Evolutionary conservation across 2,113 vertebrate species (phyloP).

Genomic region (Tupaia chinensis): DNA sequence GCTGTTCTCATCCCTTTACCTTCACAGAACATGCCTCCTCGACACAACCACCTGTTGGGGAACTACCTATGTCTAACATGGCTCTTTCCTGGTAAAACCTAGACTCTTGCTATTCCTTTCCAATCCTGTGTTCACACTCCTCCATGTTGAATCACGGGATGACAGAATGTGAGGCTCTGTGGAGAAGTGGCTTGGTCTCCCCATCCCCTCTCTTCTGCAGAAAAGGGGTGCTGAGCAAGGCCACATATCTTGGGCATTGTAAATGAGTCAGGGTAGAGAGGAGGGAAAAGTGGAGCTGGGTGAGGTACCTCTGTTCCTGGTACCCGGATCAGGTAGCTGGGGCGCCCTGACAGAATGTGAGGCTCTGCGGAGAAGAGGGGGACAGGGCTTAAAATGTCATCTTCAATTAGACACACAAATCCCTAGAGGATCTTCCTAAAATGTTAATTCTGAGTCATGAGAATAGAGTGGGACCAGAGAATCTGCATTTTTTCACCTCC

Average conservation of each 20-base stretch:
- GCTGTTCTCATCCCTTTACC: too few relatives aligned
- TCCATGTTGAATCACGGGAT: neutral
- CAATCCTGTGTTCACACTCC: neutral
- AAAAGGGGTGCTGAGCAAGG: too few relatives aligned
- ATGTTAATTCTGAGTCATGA: neutral
- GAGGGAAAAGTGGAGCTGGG: too few relatives aligned
- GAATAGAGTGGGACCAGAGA: neutral
- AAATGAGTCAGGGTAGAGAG: too few relatives aligned
- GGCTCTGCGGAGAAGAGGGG: too few relatives aligned
- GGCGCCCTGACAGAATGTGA: too few relatives aligned
- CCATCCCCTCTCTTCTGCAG: too few relatives aligned
- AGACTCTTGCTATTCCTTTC: neutral
- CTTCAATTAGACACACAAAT: neutral
- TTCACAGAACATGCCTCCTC: neutral
- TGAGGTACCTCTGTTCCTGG: too few relatives aligned
- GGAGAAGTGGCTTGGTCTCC: too few relatives aligned
- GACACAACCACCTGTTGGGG: too few relatives aligned
- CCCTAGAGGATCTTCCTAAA: neutral
- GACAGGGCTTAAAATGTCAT: neutral
- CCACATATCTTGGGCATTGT: too few relatives aligned
- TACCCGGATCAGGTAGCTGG: too few relatives aligned
- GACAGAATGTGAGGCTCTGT: neutral
- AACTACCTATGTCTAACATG: neutral
- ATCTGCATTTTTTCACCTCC: neutral
- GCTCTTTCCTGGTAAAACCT: neutral